Conservation (phyloP, 2,113 vertebrate species). For the Aix galericulata region DNA sequence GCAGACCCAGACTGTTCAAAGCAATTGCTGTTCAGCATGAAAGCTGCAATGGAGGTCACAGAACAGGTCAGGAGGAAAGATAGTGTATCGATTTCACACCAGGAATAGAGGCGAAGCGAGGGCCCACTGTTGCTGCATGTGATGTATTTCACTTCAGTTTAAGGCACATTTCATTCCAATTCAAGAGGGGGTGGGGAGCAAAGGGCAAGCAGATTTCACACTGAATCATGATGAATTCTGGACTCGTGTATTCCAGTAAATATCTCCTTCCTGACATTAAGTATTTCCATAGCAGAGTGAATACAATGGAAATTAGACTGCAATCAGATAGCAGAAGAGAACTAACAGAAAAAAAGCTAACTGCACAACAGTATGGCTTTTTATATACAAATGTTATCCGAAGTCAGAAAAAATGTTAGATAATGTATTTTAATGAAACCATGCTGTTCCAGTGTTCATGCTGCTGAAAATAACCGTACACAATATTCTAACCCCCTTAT, state of each 20-base stretch:
- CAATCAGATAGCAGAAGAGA: conserved; percentile 7
- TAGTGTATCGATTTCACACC: conserved; percentile 93
- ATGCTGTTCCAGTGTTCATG: not conserved
- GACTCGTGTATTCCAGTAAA: conserved; percentile 82
- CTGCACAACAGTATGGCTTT: not conserved
- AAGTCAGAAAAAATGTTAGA: not conserved
- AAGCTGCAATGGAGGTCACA: conserved; percentile 89
- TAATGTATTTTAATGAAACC: not conserved
- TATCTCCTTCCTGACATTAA: conserved; percentile 81
- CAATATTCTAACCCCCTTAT: not conserved
- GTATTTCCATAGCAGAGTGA: conserved; percentile 75
- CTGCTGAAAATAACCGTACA: not conserved
- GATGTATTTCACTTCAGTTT: conserved; percentile 87
- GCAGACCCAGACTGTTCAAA: conserved; percentile 87
- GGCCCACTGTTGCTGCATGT: conserved; percentile 79
- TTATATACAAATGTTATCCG: not conserved
- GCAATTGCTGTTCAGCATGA: conserved; percentile 89
- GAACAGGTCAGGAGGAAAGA: conserved; percentile 90
- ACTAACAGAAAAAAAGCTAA: not conserved
- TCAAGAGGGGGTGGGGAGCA: conserved; percentile 82
- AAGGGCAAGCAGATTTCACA: conserved; percentile 85
- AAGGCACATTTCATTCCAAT: conserved; percentile 87
- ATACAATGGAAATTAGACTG: conserved; percentile 77
- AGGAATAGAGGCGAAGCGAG: conserved; percentile 81
- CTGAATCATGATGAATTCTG: conserved; percentile 88